phyloP scores from a whole-genome alignment of 1,140 invertebrate species.

The Brachionus paranguensis region DNA sequence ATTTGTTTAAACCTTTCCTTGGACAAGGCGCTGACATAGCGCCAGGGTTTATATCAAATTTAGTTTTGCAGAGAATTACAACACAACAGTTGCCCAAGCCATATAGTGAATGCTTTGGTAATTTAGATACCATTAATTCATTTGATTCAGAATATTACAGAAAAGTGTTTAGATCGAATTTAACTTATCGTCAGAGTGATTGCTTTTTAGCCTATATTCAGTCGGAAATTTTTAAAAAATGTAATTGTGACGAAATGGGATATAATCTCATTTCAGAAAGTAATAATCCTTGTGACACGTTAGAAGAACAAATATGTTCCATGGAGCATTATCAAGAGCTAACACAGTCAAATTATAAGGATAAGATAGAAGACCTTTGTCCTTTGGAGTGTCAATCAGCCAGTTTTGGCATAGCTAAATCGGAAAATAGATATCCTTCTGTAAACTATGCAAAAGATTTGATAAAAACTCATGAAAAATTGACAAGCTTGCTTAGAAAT shows the following conservation, averaged over 20 bases:
- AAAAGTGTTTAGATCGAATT: background rate
- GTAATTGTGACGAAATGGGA: background rate
- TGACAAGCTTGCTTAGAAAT: background rate
- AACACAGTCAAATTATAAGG: background rate
- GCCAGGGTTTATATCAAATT: background rate
- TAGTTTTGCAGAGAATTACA: background rate
- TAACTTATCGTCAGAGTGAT: background rate
- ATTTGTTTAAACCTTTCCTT: background rate
- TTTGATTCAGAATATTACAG: background rate
- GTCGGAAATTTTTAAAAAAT: background rate
- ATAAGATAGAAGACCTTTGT: background rate
- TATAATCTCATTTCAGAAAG: background rate
- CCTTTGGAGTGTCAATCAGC: background rate
- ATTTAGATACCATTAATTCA: background rate
- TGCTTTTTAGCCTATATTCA: background rate
- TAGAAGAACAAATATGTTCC: background rate
- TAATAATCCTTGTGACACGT: background rate
- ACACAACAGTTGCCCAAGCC: background rate
- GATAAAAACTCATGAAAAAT: background rate
- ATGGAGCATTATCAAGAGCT: background rate
- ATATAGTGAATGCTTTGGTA: background rate
- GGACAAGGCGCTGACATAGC: background rate
- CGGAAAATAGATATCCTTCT: background rate
- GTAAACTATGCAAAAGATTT: background rate
- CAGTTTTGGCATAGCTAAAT: background rate